Conservation (phyloP, 2,888 invertebrate species). For the Scaptodrosophila latifasciaeformis region DNA sequence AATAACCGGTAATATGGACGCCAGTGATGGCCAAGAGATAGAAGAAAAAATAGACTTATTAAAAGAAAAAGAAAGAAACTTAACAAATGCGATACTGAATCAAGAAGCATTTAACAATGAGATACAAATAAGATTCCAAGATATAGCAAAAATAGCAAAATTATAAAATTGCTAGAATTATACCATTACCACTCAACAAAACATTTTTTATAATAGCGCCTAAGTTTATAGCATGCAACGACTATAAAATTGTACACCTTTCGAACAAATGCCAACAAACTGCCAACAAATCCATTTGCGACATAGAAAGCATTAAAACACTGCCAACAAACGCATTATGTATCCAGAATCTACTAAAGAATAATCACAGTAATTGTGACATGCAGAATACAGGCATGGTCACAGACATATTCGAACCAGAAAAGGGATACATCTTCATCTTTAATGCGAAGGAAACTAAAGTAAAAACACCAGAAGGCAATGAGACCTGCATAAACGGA, state of each 20-base stretch:
- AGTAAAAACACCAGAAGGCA: too few relatives aligned
- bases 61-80: not conserved
- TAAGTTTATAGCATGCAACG: not conserved
- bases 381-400: not conserved
- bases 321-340: too few relatives aligned
- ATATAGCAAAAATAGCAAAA: not conserved
- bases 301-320: too few relatives aligned
- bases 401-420: too few relatives aligned
- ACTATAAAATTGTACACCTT: too few relatives aligned
- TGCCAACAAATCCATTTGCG: too few relatives aligned
- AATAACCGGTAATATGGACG: conserved; percentile 31
- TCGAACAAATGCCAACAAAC: too few relatives aligned
- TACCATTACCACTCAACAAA: not conserved
- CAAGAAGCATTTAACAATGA: not conserved
- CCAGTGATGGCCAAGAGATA: conserved; percentile 14
- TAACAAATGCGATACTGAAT: not conserved
- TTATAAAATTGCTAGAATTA: not conserved
- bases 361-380: not conserved
- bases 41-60: not conserved
- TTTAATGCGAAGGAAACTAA: too few relatives aligned
- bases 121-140: not conserved
- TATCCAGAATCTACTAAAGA: not conserved
- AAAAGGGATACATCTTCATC: too few relatives aligned
- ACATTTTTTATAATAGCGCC: not conserved
- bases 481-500: too few relatives aligned